Conservation (phyloP, 2,888 invertebrate genomes). For the Mycalesis mineus region DNA sequence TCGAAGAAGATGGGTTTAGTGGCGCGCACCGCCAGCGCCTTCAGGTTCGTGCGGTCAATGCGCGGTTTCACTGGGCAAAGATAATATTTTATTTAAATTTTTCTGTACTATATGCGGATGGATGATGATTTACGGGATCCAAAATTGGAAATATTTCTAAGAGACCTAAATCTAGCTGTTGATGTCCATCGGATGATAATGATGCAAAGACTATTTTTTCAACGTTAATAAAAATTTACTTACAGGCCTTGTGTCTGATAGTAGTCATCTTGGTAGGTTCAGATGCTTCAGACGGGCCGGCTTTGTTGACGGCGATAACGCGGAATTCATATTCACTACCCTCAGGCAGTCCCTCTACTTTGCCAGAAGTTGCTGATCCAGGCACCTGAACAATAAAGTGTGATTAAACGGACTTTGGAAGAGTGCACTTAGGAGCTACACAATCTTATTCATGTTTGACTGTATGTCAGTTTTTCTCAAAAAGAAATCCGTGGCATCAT, state of each 20-base stretch:
- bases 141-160: no score
- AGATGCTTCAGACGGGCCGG: conserved; percentile 92
- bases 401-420: no score
- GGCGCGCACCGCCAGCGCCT: conserved; percentile 91
- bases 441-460: no score
- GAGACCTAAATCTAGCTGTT: no score
- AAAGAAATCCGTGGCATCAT: no score
- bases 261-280: conserved; percentile 93
- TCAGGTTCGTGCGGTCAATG: conserved; percentile 96
- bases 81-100: no score
- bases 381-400: conserved; percentile 69
- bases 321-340: conserved; percentile 95
- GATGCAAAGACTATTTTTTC: no score
- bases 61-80: conserved; percentile 90
- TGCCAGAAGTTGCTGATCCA: conserved; percentile 84
- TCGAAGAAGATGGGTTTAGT: conserved; percentile 96
- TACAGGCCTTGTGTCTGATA: conserved; percentile 91
- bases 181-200: no score
- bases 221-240: conserved; percentile 46
- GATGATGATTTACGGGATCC: no score
- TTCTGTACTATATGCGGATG: no score
- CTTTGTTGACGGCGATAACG: conserved; percentile 94
- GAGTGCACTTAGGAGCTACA: no score
- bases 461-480: no score
- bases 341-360: conserved; percentile 91